These are phyloP conservation scores for Synanceia verrucosa DNA, from an alignment of 2,797 vertebrate genomes.

Conservation along the genomic window DNA sequence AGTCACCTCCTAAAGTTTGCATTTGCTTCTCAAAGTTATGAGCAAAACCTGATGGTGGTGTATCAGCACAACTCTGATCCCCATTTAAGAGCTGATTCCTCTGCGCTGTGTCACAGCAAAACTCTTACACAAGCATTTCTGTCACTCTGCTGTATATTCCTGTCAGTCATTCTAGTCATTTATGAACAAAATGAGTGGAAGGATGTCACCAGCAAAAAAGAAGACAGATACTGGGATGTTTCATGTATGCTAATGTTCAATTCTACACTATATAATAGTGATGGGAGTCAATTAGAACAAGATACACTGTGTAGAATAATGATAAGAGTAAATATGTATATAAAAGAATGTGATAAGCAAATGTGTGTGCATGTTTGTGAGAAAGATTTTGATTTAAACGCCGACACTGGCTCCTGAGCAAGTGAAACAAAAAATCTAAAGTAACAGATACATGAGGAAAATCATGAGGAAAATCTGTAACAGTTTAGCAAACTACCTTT, in stretches of 20 bases:
- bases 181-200: slow-evolving; percentile 25
- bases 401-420: too few species aligned
- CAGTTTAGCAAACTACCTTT: too few species aligned
- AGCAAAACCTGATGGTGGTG: slow-evolving; percentile 22
- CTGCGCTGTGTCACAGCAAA: slow-evolving; percentile 17
- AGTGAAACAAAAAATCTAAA: too few species aligned
- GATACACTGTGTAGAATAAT: too few species aligned
- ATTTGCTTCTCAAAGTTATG: neutral
- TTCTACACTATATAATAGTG: too few species aligned
- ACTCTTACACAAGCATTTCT: slow-evolving; percentile 40
- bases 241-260: neutral
- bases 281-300: too few species aligned
- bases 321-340: too few species aligned
- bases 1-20: neutral
- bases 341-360: too few species aligned
- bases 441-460: too few species aligned
- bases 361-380: too few species aligned
- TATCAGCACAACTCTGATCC: slow-evolving; percentile 29
- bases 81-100: slow-evolving; percentile 24
- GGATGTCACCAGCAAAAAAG: slow-evolving; percentile 5
- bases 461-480: too few species aligned
- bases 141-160: slow-evolving; percentile 23
- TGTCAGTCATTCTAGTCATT: slow-evolving; percentile 44
- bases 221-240: neutral
- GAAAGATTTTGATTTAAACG: too few species aligned